Evolutionary conservation across 2,113 vertebrate species (phyloP), one percentile per base, ranked within the genome.

Genomic region (Drymodes brunneopygia): DNA sequence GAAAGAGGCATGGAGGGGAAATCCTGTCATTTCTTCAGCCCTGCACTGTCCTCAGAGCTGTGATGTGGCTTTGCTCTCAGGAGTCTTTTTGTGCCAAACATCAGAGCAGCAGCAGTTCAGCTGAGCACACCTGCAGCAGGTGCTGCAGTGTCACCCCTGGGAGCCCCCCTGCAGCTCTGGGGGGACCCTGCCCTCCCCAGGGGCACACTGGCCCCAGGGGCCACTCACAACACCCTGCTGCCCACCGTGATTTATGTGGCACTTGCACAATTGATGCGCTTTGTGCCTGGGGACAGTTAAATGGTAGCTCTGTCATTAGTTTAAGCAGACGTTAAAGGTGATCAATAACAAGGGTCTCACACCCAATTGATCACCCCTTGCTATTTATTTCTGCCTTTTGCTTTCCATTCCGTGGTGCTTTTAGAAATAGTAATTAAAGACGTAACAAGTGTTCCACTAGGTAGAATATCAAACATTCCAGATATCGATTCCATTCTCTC

Each of bases 261-360:
- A 98, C 97, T 96, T 90, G 96, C 92, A 97, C 97, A 97, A 98
- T 98, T 98, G 98, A 98, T 98, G 97, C 20, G 95, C 93, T 95
- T 81, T 96, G 95, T 95, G 98, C 98, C 98, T 98, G 92, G 87
- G 98, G 98, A 99, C 97, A 94, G 97, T 97, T 98, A 98, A 99
- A 98, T 98, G 98, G 98, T 98, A 98, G 98, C 98, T 98, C 98
- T 98, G 98, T 98, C 99, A 99, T 98, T 97, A 97, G 97, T 98
- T 98, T 98, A 98, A 98, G 98, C 97, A 97, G 97, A 98, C 98
- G 98, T 99, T 98, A 99, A 99, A 99, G 98, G 98, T 99, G 98
- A 98, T 99, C 99, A 98, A 98, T 99, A 99, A 99, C 98, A 98
- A 98, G 98, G 95, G 97, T 97, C 97, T 98, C 97, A 98, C 98